Base-by-base conservation (phyloP, 2,888 invertebrate species). In the Platyscelio sp. region DNA sequence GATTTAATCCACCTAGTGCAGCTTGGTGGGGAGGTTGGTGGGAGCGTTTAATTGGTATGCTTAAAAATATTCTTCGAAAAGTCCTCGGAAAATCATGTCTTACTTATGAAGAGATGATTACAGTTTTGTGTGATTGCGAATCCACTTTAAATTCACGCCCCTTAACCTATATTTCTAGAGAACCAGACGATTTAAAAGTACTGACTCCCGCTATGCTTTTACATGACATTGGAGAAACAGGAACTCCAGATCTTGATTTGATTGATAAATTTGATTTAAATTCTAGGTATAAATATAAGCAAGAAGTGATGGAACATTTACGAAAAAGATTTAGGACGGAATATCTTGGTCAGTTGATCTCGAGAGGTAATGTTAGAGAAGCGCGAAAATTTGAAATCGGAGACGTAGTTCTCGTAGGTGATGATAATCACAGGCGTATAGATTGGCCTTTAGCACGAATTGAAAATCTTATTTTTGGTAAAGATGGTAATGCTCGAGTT, bases 21-120 rank as follows among this genome's bases (percentile, higher is more conserved):
- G 87, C 94, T 1, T 94, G 94, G 94, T 92, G 92, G 93, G 94
- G 94, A 61, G 94, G 94, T 49, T 93, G 91, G 86, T 94, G 93
- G 90, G 94, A 94, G 87, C 86, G 94, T 20, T 33, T 33, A 33
- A 33, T 33, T 9, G 33, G 9, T 33, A 33, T 33, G 33, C 33
- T 33, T 33, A 33, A 33, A 33, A 33, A 9, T 77, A 60, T 94
- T 26, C 74, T 94, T 11, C 68, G 90, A n/a, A 88, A 90, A 70
- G 88, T 91, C 0, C 74, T 94, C 4, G 93, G 94, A 4, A 88
- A 87, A 38, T 87, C 90, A 9, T 85, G 86, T 46, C 78, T 93
- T n/a, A 51, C 58, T 4, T 77, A 83, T 49, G 89, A 91, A 71
- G 89, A 91, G 20, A 24, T 93, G 6, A n/a, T 26, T 15, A 92